These are phyloP conservation scores for Genyomyrus donnyi DNA, from an alignment of 2,113 vertebrate genomes.

Conservation along the genomic window DNA sequence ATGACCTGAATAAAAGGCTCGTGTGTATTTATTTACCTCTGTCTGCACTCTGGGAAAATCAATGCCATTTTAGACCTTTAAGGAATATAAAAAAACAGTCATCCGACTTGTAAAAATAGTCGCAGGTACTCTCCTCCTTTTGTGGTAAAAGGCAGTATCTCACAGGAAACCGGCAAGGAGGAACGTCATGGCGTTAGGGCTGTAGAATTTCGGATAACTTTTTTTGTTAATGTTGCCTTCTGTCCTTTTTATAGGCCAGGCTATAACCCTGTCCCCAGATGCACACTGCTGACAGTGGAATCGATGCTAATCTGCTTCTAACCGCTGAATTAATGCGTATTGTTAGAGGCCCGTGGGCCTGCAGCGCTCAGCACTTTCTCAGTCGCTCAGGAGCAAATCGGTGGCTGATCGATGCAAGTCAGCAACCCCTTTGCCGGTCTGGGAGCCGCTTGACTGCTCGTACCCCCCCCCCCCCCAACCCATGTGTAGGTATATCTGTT, in stretches of 20 bases:
- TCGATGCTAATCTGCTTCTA: constrained; percentile 51
- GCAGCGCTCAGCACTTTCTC: constrained; percentile 47
- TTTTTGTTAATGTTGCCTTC: not conserved
- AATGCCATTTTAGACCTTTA: not conserved
- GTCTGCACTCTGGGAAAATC: not conserved
- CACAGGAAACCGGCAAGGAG: not conserved
- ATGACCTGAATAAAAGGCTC: not conserved
- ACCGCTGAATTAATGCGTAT: constrained; percentile 51
- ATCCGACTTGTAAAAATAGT: not conserved
- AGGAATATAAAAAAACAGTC: not conserved
- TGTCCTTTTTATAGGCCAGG: not conserved
- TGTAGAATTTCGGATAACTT: not conserved
- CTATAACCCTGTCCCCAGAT: constrained; percentile 26
- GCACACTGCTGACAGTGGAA: constrained; percentile 31
- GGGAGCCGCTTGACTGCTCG: not conserved
- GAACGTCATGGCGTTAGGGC: not conserved
- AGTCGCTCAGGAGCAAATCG: constrained; percentile 47
- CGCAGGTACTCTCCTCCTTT: not conserved
- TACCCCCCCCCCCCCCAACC: not conserved
- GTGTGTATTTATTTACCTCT: not conserved
- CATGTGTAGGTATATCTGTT: not conserved
- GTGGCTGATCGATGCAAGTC: constrained; percentile 44
- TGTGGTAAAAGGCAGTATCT: not conserved
- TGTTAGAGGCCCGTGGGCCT: constrained; percentile 33
- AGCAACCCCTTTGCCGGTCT: not conserved